These are phyloP conservation scores for Malacoctenus gilli DNA, from an alignment of 2,797 vertebrate genomes.

Conservation along the genomic window DNA sequence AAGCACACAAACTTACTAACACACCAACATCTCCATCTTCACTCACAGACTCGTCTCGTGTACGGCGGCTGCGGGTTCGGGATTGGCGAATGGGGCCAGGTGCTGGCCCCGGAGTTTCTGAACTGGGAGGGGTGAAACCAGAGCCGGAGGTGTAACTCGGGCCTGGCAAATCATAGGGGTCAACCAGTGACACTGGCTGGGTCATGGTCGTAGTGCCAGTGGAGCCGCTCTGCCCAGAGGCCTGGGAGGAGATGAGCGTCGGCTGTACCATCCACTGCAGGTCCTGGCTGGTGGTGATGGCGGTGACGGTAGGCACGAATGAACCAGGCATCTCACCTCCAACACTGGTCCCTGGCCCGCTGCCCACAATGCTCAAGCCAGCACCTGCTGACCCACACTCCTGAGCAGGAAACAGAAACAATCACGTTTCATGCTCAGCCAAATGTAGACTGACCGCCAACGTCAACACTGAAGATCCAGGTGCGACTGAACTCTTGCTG, in stretches of 20 bases:
- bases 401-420: constrained; percentile 75
- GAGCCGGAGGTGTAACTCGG: constrained; percentile 88
- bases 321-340: constrained; percentile 93
- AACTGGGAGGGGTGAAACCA: constrained; percentile 75
- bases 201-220: constrained; percentile 81
- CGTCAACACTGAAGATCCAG: too few relatives aligned
- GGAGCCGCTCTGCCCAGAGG: constrained; percentile 86
- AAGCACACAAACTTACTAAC: constrained; percentile 81
- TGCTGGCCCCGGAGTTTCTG: constrained; percentile 71
- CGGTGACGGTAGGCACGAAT: constrained; percentile 97
- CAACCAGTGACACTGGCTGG: constrained; percentile 82
- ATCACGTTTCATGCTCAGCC: too few relatives aligned
- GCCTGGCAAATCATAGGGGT: constrained; percentile 93
- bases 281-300: constrained; percentile 97
- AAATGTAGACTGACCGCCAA: too few relatives aligned
- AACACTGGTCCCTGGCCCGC: constrained; percentile 66
- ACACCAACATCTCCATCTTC: constrained; percentile 82
- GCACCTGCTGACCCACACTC: constrained; percentile 88
- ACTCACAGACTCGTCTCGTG: constrained; percentile 93
- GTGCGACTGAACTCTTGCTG: too few relatives aligned
- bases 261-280: constrained; percentile 99
- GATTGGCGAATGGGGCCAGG: constrained; percentile 73
- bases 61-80: constrained; percentile 85
- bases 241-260: constrained; percentile 94
- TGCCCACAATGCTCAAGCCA: constrained; percentile 81